Conservation (phyloP, 1,140 invertebrate genomes). For the Lordiphosa collinella region DNA sequence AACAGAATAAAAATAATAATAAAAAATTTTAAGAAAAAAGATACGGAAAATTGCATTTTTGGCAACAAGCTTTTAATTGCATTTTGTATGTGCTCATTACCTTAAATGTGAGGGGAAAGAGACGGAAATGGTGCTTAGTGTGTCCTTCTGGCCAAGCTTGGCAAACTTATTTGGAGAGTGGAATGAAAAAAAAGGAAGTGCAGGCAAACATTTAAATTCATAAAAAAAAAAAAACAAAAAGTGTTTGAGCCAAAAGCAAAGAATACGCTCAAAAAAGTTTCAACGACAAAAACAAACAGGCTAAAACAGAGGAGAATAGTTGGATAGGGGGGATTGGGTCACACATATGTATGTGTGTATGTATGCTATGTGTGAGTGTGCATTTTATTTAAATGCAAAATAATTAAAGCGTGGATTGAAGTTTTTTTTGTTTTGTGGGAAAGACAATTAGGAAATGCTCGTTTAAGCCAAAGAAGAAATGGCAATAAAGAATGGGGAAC, state of each 20-base stretch:
- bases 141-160: slow-evolving; percentile 33
- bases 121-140: slow-evolving; percentile 1
- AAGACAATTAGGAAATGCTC: slow-evolving; percentile 72
- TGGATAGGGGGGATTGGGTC: not conserved
- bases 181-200: slow-evolving; percentile 8
- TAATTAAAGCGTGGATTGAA: slow-evolving; percentile 71
- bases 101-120: slow-evolving; percentile 49
- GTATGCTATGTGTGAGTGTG: slow-evolving; percentile 22
- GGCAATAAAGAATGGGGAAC: not conserved
- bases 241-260: slow-evolving; percentile 38
- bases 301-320: not conserved
- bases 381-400: slow-evolving; percentile 68
- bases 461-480: slow-evolving; percentile 23
- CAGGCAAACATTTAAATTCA: slow-evolving; percentile 33
- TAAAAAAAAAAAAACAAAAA: slow-evolving; percentile 27
- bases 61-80: slow-evolving; percentile 74
- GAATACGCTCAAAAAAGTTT: slow-evolving; percentile 44
- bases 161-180: slow-evolving; percentile 20
- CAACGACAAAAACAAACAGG: slow-evolving; percentile 45
- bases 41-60: slow-evolving; percentile 68
- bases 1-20: slow-evolving; percentile 1
- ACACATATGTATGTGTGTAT: slow-evolving; percentile 9
- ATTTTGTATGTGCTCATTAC: slow-evolving; percentile 76
- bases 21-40: slow-evolving; percentile 19
- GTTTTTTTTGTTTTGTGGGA: slow-evolving; percentile 30